These are phyloP conservation scores for Atta cephalotes DNA, from an alignment of 1,140 invertebrate species.

Conservation along the genomic window DNA sequence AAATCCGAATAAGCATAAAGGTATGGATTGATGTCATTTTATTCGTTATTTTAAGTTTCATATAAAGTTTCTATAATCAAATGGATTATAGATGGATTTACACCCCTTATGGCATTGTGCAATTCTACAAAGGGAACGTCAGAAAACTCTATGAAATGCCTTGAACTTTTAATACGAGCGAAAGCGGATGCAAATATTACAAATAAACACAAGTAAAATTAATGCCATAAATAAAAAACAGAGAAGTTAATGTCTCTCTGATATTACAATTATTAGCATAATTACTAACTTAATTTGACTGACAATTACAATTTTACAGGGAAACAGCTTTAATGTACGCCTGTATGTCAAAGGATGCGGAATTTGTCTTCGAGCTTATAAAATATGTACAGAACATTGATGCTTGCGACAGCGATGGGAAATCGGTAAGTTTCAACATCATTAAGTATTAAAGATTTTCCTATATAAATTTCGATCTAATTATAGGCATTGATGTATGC, in stretches of 20 bases:
- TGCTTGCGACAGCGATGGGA: conserved; percentile 85
- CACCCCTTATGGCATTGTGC: conserved; percentile 86
- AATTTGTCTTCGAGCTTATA: conserved; percentile 85
- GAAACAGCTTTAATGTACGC: conserved; percentile 87
- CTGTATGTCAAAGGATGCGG: conserved; percentile 81
- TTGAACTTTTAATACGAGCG: conserved; percentile 76
- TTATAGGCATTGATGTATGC: conserved; percentile 87
- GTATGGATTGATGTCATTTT: conserved; percentile 68
- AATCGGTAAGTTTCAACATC: conserved; percentile 83
- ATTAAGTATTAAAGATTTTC: conserved; percentile 22
- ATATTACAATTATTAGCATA: conserved; percentile 13
- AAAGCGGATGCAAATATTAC: conserved; percentile 79
- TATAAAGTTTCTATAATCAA: conserved; percentile 20
- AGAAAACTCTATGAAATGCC: conserved; percentile 76
- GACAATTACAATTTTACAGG: conserved; percentile 72
- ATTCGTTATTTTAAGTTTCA: conserved; percentile 72
- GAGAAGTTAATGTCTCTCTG: conserved; percentile 30
- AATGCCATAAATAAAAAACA: background rate
- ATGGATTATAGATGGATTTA: conserved; percentile 85
- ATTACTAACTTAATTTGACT: background rate
- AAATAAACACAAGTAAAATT: conserved; percentile 74
- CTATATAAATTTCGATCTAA: conserved; percentile 1
- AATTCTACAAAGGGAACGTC: conserved; percentile 62
- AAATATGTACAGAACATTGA: conserved; percentile 85
- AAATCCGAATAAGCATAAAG: conserved; percentile 82